A percentile compares a stretch with the other conserved stretches of the same genome.
These are phyloP conservation scores for Sorex araneus DNA, from an alignment of 2,113 vertebrate species.

Conservation along the genomic window DNA sequence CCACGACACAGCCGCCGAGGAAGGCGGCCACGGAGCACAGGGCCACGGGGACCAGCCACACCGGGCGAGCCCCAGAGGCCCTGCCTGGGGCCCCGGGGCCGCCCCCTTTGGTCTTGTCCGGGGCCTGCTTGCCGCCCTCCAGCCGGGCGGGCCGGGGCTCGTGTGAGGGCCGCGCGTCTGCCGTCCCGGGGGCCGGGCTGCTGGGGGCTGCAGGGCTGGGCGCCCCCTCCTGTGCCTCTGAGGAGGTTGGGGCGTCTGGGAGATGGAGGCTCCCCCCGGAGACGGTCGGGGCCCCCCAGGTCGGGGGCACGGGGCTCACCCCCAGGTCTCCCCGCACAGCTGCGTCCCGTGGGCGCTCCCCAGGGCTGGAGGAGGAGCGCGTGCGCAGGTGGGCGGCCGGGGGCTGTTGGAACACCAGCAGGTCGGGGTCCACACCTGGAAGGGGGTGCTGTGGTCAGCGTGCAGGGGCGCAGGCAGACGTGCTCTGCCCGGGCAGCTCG, in stretches of 20 bases:
- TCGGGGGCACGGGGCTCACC: constrained; percentile 32
- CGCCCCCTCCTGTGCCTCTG: constrained; percentile 53
- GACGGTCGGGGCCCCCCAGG: constrained; percentile 61
- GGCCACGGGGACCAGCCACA: constrained; percentile 89
- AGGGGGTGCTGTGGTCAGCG: not conserved
- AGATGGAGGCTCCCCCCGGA: constrained; percentile 49
- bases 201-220: not conserved
- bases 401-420: constrained; percentile 94
- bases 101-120: constrained; percentile 91
- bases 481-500: no score
- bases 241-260: not conserved
- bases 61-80: constrained; percentile 84
- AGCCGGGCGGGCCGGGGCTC: constrained; percentile 71
- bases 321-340: no score
- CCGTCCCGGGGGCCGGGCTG: constrained; percentile 60
- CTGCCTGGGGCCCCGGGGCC: constrained; percentile 89
- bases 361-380: constrained; percentile 83
- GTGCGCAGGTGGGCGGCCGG: constrained; percentile 85
- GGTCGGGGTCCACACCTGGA: constrained; percentile 95
- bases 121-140: constrained; percentile 89
- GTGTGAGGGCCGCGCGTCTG: constrained; percentile 47
- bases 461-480: no score
- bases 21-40: constrained; percentile 88
- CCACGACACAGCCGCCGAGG: constrained; percentile 90
- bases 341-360: no score